Conservation (phyloP, 2,113 vertebrate genomes). For the Genyomyrus donnyi region DNA sequence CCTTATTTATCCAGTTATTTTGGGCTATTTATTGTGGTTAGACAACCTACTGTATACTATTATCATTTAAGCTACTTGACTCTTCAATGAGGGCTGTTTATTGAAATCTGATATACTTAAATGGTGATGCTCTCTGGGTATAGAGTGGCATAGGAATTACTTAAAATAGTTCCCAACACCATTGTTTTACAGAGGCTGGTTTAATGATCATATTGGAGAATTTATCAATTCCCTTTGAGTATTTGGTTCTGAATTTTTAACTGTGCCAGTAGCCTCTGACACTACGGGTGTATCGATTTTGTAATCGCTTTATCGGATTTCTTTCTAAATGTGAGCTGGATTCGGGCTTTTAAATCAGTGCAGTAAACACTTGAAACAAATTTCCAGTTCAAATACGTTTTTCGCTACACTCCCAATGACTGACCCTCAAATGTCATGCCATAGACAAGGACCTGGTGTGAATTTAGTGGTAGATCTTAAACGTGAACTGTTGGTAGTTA, state of each 20-base stretch:
- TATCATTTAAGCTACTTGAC: background rate
- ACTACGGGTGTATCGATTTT: background rate
- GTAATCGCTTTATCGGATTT: background rate
- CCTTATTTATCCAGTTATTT: background rate
- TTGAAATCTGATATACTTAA: background rate
- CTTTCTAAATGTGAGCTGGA: background rate
- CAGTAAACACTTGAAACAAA: background rate
- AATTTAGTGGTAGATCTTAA: background rate
- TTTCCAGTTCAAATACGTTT: background rate
- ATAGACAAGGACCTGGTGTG: background rate
- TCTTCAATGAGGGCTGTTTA: background rate
- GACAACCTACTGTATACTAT: background rate
- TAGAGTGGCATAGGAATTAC: too few species aligned
- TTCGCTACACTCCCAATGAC: background rate
- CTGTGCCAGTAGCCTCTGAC: too few species aligned
- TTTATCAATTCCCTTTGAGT: too few species aligned
- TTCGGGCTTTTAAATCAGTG: background rate
- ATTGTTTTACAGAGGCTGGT: too few species aligned
- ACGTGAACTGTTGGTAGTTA: background rate
- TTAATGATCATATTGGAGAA: too few species aligned
- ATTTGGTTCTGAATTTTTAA: too few species aligned
- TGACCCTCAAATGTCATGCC: background rate
- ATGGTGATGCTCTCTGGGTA: too few species aligned
- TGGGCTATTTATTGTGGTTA: background rate
- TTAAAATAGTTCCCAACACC: too few species aligned